Conservation (phyloP, 2,113 vertebrate species). For the Bubo bubo region DNA sequence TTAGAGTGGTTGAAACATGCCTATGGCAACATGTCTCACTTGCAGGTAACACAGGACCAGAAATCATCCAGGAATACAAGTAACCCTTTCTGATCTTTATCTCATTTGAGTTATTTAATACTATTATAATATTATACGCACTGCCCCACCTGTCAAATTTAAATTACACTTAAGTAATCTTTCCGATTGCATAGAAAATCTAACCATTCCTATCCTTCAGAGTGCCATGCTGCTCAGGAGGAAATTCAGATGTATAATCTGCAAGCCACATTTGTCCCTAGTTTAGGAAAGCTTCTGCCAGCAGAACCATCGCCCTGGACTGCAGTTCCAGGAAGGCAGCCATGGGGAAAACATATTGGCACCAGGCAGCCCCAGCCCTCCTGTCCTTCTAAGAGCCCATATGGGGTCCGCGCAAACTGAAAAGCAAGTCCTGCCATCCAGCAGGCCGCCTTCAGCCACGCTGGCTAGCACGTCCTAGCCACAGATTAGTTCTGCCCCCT, state of each 20-base stretch:
- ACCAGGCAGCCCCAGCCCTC: background rate
- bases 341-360: background rate
- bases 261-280: background rate
- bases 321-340: background rate
- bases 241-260: background rate
- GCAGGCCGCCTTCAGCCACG: background rate
- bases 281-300: background rate
- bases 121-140: background rate
- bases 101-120: background rate
- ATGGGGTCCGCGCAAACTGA: background rate
- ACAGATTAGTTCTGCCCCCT: background rate
- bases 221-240: background rate
- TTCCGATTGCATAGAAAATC: background rate
- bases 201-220: background rate
- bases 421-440: rapidly evolving
- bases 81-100: background rate
- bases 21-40: background rate
- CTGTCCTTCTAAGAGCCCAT: background rate
- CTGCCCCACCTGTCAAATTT: background rate
- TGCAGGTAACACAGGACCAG: background rate
- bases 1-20: background rate
- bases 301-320: background rate
- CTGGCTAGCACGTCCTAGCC: background rate
- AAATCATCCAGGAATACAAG: background rate
- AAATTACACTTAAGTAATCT: background rate